These are phyloP conservation scores for Gymnogyps californianus DNA, from an alignment of 2,113 vertebrate species.

Conservation along the genomic window DNA sequence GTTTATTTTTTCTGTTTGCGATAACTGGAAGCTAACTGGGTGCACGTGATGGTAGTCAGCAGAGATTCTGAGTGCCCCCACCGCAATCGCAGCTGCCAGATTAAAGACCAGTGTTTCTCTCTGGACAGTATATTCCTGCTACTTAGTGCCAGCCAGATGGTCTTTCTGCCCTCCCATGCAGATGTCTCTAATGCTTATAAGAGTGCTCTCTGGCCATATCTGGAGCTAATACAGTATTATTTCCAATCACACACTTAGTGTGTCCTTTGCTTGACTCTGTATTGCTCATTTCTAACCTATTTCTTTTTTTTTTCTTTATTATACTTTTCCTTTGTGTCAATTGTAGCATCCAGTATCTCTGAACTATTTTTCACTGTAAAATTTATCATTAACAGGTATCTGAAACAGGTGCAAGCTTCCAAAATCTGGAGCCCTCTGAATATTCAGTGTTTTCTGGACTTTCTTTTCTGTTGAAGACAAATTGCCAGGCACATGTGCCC, in stretches of 20 bases:
- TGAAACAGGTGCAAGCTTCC: not conserved
- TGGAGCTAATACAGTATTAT: not conserved
- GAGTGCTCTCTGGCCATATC: not conserved
- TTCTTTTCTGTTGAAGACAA: not conserved
- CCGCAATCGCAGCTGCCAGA: not conserved
- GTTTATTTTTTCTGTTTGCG: not conserved
- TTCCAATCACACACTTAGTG: not conserved
- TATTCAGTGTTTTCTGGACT: not conserved
- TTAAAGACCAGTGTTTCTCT: not conserved
- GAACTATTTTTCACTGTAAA: not conserved
- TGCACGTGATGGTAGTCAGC: not conserved
- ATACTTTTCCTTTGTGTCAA: not conserved
- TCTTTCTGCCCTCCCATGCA: not conserved
- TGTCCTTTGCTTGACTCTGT: not conserved
- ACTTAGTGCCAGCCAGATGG: not conserved
- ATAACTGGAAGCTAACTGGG: not conserved
- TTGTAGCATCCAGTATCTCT: not conserved
- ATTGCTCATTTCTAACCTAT: not conserved
- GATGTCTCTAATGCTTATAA: not conserved
- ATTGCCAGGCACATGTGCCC: not conserved
- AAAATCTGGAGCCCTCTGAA: not conserved
- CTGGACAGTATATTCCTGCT: not conserved
- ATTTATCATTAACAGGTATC: not conserved
- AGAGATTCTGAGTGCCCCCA: not conserved
- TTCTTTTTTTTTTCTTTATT: not conserved